phyloP scores from a whole-genome alignment of 1,140 invertebrate genomes.

The Drosophila aff. region DNA sequence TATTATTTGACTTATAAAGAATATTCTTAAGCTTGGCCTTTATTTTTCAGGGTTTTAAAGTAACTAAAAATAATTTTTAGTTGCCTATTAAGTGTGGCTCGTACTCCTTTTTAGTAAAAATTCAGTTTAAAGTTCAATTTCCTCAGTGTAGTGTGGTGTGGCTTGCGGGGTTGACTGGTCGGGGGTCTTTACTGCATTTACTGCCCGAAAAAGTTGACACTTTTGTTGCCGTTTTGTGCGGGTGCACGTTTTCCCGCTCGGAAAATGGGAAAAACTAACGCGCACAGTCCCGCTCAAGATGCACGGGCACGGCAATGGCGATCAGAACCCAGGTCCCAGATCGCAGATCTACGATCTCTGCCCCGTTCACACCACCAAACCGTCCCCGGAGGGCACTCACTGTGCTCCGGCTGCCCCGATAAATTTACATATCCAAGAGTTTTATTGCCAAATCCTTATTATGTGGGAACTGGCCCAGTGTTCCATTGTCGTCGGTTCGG shows the following conservation, averaged over 20 bases:
- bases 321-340: constrained; percentile 38
- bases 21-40: not conserved
- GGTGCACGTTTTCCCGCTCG: constrained; percentile 66
- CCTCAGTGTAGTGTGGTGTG: not conserved
- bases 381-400: constrained; percentile 2
- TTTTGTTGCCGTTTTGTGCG: constrained; percentile 74
- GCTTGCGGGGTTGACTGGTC: constrained; percentile 13
- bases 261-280: constrained; percentile 54
- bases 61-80: no score
- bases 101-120: no score
- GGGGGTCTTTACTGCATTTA: constrained; percentile 42
- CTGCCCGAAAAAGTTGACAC: constrained; percentile 69
- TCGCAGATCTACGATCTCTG: constrained; percentile 8
- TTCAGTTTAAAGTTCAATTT: not conserved
- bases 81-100: no score
- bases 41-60: not conserved
- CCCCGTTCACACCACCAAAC: constrained; percentile 17
- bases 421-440: constrained; percentile 68
- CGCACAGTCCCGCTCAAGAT: constrained; percentile 68
- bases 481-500: constrained; percentile 34
- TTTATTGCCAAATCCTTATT: constrained; percentile 81
- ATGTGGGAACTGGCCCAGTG: constrained; percentile 68
- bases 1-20: accelerated
- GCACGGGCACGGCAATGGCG: constrained; percentile 60
- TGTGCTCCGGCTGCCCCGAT: not conserved